Percentiles rank a stretch among this genome's conserved stretches.
phyloP scores from a whole-genome alignment of 1,140 invertebrate species.

The Brachionus manjavacas region DNA sequence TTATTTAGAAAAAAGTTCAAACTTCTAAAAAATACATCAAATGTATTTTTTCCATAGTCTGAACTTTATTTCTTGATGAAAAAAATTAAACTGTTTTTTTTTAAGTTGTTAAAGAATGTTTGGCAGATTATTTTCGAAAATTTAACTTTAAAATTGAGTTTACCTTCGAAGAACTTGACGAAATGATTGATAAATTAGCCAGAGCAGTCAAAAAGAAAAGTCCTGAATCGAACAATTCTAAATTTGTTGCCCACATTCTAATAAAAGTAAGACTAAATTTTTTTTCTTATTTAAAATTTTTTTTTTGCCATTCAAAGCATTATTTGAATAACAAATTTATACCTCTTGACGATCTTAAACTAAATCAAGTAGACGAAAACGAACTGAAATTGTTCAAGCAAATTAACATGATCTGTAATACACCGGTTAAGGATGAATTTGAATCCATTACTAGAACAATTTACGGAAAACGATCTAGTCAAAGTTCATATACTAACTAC shows the following conservation, averaged over 20 bases:
- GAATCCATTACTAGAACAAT: neutral
- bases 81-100: neutral
- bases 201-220: conserved; percentile 15
- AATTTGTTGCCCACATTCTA: conserved; percentile 13
- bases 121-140: conserved; percentile 40
- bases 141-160: conserved; percentile 40
- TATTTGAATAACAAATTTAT: conserved; percentile 29
- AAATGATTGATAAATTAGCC: neutral
- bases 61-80: neutral
- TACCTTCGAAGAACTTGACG: conserved; percentile 21
- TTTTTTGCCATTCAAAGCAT: neutral
- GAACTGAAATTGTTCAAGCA: conserved; percentile 30
- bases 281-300: neutral
- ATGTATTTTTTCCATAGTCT: no score
- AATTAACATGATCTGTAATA: conserved; percentile 7
- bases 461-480: neutral
- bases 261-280: neutral
- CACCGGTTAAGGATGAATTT: neutral
- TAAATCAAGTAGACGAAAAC: conserved; percentile 22
- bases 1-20: neutral
- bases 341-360: conserved; percentile 26
- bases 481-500: neutral
- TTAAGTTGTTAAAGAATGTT: conserved; percentile 15
- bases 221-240: neutral
- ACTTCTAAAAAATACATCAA: neutral